Evolutionary conservation across 2,797 vertebrate genomes (phyloP).

Genomic region (Benthosema pterotum): DNA sequence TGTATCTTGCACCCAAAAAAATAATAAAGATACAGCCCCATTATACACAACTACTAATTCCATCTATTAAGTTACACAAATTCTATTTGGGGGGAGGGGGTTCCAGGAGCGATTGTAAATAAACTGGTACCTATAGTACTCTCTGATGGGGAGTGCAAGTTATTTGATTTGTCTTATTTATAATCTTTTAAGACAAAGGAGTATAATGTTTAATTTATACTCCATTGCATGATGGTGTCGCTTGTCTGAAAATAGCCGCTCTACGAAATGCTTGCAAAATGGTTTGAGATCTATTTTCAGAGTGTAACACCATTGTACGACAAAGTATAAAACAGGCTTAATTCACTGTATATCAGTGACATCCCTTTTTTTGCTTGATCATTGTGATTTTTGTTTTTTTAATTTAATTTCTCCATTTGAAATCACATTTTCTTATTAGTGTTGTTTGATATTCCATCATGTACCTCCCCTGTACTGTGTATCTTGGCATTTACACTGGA

Average conservation of each 20-base stretch:
- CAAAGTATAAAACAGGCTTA: too few relatives aligned
- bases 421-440: constrained; percentile 27
- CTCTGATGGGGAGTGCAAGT: constrained; percentile 32
- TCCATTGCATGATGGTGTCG: too few relatives aligned
- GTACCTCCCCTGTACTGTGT: constrained; percentile 30
- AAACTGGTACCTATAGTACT: constrained; percentile 55
- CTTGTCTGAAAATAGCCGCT: too few relatives aligned
- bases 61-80: constrained; percentile 36
- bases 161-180: constrained; percentile 65
- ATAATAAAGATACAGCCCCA: constrained; percentile 21
- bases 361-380: constrained; percentile 49
- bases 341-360: constrained; percentile 59
- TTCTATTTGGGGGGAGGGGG: constrained; percentile 34
- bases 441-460: constrained; percentile 40
- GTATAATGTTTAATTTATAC: constrained; percentile 28
- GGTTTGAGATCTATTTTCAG: too few relatives aligned
- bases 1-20: constrained; percentile 29
- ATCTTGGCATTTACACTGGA: constrained; percentile 55
- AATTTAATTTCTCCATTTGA: constrained; percentile 48
- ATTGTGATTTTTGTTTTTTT: constrained; percentile 59
- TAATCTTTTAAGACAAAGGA: constrained; percentile 50
- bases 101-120: constrained; percentile 65
- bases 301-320: too few relatives aligned
- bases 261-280: too few relatives aligned
- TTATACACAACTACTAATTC: constrained; percentile 22